Evolutionary conservation across 2,797 vertebrate genomes (phyloP), one percentile per base, ranked within the genome.

Genomic region (Neostethus bicornis): DNA sequence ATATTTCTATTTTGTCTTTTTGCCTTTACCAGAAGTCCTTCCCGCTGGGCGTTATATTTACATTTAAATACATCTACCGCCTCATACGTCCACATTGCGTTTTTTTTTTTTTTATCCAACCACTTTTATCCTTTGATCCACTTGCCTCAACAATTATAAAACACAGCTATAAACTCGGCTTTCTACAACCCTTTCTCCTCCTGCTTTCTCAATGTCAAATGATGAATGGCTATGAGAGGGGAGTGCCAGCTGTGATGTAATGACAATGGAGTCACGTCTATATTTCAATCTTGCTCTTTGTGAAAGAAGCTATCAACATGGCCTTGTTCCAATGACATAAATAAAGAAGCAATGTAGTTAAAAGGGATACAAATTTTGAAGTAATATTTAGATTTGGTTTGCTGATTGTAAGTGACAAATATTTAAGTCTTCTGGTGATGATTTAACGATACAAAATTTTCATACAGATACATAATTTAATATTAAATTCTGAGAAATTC

Each of bases 181-280:
- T 66, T 19, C 49, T 54, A 20, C 46, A 51, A 56, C 48, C 47
- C 44, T 49, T 32, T 31, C 53, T 49, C 34, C 23, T 11, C 57
- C 52, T 0, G 48, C 35, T 47, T 24, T 57, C 41, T 66, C 77
- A 73, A 69, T 70, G 69, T 83, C 73, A 82, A 61, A 75, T 84
- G 80, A 86, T 79, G 58, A 70, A 84, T 76, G 51, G 66, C 39
- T 60, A 41, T 21, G 47, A 21, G 49, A 53, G 78, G 75, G 59
- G 58, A 54, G 42, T 74, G 81, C 85, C 82, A 87, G 75, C 79
- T 87, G 70, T 86, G 80, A 90, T 75, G 75, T 79, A 81, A 83
- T 83, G 75, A 77, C 51, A 66, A 66, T 28, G 64, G 52, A 66
- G 69, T 59, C 52, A 39, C 57, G 73, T 68, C 73, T 70, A 69